Percentiles rank a stretch among this genome's conserved stretches.
phyloP scores from a whole-genome alignment of 64 coral and sea anemone genomes.

The Stylophora pistillata region DNA sequence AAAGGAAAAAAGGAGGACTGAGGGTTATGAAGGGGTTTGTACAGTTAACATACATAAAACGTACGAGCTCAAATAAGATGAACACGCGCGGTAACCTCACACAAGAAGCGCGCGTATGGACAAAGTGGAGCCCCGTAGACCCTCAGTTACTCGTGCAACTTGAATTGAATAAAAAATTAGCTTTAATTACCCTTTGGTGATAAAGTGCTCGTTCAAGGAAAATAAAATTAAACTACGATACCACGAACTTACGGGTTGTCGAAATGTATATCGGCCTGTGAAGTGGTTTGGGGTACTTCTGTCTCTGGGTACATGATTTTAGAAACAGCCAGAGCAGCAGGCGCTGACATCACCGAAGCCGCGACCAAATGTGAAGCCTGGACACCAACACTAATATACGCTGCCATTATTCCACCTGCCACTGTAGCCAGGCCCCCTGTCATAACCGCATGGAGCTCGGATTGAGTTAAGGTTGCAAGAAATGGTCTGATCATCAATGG shows the following conservation, averaged over 20 bases:
- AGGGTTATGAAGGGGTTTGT: background rate
- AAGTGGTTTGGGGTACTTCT: constrained; percentile 72
- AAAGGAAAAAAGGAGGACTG: background rate
- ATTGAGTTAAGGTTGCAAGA: constrained; percentile 64
- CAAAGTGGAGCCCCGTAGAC: no score
- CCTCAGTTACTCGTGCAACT: no score
- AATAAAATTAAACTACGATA: background rate
- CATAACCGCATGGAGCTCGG: constrained; percentile 90
- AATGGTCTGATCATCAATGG: constrained; percentile 83
- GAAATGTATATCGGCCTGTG: constrained; percentile 62
- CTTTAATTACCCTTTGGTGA: no score
- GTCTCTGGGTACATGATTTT: constrained; percentile 90
- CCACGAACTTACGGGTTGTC: constrained; percentile 47
- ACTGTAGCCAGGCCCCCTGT: constrained; percentile 88
- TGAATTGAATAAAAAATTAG: no score
- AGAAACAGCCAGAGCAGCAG: constrained; percentile 81
- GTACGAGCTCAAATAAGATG: background rate
- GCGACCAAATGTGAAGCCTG: constrained; percentile 72
- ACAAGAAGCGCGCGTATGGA: no score
- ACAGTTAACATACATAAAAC: background rate
- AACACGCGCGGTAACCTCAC: no score
- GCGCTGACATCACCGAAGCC: constrained; percentile 88
- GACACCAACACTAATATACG: constrained; percentile 71
- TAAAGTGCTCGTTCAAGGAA: no score
- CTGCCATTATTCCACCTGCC: constrained; percentile 73